Evolutionary conservation across 1,140 invertebrate species (phyloP).

Genomic region (Pentalonia nigronervosa): DNA sequence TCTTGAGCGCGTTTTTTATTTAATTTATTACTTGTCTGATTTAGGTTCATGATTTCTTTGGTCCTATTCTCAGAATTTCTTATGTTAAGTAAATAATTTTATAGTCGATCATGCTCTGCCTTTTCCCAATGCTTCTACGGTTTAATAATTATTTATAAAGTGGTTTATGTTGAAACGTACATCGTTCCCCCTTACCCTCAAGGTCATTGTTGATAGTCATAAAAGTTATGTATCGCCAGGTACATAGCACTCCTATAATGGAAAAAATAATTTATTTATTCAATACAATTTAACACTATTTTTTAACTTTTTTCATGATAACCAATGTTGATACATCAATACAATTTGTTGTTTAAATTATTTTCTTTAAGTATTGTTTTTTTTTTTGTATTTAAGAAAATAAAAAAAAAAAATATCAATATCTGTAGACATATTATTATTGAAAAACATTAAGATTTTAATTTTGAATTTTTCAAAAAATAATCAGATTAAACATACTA

Average conservation of each 20-base stretch:
- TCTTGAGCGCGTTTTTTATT: no score
- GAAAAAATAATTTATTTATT: conserved; percentile 31
- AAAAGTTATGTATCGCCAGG: no score
- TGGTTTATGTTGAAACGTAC: no score
- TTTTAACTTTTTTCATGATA: background rate
- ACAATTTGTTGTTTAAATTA: background rate
- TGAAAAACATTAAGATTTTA: background rate
- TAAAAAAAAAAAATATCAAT: background rate
- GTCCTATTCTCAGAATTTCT: no score
- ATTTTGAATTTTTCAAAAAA: background rate
- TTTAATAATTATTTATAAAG: no score
- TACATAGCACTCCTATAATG: conserved; percentile 71
- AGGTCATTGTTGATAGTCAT: no score
- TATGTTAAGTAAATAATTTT: no score
- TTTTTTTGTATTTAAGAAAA: background rate
- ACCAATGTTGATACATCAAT: background rate
- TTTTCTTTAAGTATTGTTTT: background rate
- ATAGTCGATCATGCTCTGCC: no score
- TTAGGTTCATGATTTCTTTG: no score
- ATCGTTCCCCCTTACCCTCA: no score
- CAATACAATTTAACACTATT: background rate
- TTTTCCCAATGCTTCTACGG: no score
- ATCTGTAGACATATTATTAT: background rate
- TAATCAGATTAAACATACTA: conserved; percentile 68
- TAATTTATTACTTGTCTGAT: no score